Evolutionary conservation across 2,113 vertebrate genomes (phyloP).

Genomic region (Heterotis niloticus): DNA sequence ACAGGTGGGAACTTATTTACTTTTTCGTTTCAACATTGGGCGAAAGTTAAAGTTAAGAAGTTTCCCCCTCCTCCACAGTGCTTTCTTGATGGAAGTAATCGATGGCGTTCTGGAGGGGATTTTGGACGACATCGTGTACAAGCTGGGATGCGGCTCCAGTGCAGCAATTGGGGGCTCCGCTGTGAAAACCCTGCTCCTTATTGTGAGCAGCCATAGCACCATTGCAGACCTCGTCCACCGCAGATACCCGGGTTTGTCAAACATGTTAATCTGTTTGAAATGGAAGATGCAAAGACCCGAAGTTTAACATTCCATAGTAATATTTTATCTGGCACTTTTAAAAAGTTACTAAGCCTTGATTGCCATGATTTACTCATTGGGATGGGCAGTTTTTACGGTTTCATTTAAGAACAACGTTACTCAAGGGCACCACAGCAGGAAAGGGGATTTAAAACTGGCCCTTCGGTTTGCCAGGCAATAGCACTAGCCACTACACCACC

Average conservation of each 20-base stretch:
- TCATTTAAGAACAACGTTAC: no score
- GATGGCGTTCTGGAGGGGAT: conserved; percentile 64
- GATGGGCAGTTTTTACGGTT: no score
- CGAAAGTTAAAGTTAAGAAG: background rate
- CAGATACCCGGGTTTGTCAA: conserved; percentile 77
- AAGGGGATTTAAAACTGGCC: no score
- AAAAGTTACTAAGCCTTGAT: no score
- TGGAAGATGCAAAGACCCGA: background rate
- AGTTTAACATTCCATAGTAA: background rate
- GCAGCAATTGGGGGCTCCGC: conserved; percentile 69
- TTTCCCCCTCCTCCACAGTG: conserved; percentile 49
- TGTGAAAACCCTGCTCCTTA: conserved; percentile 70
- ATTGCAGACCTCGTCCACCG: conserved; percentile 60
- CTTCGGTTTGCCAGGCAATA: no score
- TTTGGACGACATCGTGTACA: conserved; percentile 82
- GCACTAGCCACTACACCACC: no score
- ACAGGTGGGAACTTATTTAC: conserved; percentile 64
- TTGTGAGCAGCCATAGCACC: conserved; percentile 61
- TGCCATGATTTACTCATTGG: no score
- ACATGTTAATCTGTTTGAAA: background rate
- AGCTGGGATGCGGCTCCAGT: conserved; percentile 76
- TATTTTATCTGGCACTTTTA: background rate
- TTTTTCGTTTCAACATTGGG: background rate
- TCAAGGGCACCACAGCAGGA: no score
- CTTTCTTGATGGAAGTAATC: conserved; percentile 62